Evolutionary conservation across 2,113 vertebrate genomes (phyloP).

Genomic region (Sinocyclocheilus grahami): DNA sequence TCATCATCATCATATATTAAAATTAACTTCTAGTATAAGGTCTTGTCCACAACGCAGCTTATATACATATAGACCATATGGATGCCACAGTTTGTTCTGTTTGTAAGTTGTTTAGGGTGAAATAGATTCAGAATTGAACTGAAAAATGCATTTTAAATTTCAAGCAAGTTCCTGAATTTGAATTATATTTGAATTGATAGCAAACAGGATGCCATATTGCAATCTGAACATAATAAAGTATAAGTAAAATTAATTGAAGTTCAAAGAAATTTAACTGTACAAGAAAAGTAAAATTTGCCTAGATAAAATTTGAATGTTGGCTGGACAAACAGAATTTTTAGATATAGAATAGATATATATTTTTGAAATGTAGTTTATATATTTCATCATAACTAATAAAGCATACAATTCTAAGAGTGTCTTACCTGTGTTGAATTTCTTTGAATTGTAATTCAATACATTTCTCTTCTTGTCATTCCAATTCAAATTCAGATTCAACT

Average conservation of each 20-base stretch:
- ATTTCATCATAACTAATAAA: neutral
- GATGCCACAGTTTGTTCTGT: neutral
- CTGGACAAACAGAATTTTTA: no score
- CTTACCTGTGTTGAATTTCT: neutral
- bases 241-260: neutral
- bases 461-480: no score
- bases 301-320: no score
- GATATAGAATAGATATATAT: no score
- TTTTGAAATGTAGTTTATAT: neutral
- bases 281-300: neutral
- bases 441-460: neutral
- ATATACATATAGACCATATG: neutral
- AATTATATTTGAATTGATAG: neutral
- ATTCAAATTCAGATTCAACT: no score
- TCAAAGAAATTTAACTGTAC: neutral
- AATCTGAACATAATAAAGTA: neutral
- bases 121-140: neutral
- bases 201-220: neutral
- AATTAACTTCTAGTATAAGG: neutral
- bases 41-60: neutral
- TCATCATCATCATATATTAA: neutral
- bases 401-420: no score
- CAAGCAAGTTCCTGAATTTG: neutral
- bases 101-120: neutral
- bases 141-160: neutral